Conservation (phyloP, 2,113 vertebrate species). For the Oreocharis arfaki region DNA sequence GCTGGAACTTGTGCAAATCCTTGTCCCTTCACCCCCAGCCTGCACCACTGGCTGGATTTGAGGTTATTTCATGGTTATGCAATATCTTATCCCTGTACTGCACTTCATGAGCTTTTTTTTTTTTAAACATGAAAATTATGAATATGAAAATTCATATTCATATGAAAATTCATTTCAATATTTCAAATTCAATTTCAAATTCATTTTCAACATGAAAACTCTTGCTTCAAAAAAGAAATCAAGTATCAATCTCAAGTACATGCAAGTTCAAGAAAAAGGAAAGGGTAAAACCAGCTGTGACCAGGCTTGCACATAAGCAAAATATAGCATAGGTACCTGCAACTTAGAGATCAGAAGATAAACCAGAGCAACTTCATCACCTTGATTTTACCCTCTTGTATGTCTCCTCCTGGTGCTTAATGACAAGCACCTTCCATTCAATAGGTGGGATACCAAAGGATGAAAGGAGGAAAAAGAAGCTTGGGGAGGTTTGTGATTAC, state of each 20-base stretch:
- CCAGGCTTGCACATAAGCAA: not conserved
- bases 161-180: no score
- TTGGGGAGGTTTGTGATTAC: not conserved
- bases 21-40: not conserved
- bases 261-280: not conserved
- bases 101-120: not conserved
- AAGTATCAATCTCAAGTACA: not conserved
- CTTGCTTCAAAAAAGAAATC: not conserved
- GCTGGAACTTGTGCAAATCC: not conserved
- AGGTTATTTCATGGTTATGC: not conserved
- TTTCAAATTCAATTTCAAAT: no score
- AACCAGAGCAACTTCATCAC: not conserved
- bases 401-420: not conserved
- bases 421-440: not conserved
- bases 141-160: no score
- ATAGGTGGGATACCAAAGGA: not conserved
- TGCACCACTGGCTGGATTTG: not conserved
- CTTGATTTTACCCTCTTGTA: not conserved
- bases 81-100: not conserved
- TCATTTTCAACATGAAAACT: no score
- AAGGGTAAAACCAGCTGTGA: not conserved
- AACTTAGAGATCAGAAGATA: not conserved
- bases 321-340: not conserved
- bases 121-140: no score
- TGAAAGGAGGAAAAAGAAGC: not conserved